These are phyloP conservation scores for Trachythela sp. DNA, from an alignment of 64 coral and sea anemone species.

Conservation along the genomic window DNA sequence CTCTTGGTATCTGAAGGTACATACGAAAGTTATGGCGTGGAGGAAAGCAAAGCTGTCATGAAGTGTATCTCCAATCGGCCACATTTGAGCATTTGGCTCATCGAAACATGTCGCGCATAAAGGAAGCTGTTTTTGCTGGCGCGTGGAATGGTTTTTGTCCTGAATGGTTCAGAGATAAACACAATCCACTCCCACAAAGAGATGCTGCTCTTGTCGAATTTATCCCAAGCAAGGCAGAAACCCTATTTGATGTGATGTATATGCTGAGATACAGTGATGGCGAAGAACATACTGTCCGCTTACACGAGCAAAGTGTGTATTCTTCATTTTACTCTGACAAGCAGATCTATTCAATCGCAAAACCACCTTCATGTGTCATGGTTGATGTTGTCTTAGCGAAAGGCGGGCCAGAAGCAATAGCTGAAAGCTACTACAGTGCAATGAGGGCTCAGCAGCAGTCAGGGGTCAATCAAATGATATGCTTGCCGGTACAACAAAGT, in stretches of 20 bases:
- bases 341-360: neutral
- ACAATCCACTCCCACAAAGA: neutral
- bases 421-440: constrained; percentile 1
- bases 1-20: neutral
- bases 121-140: neutral
- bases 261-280: neutral
- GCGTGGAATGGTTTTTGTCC: neutral
- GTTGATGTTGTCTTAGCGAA: neutral
- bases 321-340: neutral
- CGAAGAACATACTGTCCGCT: neutral
- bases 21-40: neutral
- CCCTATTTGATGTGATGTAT: neutral
- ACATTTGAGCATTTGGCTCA: neutral
- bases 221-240: neutral
- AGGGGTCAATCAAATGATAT: constrained; percentile 3
- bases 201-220: neutral
- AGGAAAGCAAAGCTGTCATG: neutral
- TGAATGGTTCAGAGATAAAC: neutral
- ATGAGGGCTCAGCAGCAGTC: constrained; percentile 9
- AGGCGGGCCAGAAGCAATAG: neutral
- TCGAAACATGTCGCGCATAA: neutral
- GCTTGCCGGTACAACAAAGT: neutral
- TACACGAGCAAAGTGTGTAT: neutral
- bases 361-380: neutral
- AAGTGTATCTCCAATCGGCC: neutral